Conservation (phyloP, 2,888 invertebrate genomes). For the Taphrorychus bicolor region DNA sequence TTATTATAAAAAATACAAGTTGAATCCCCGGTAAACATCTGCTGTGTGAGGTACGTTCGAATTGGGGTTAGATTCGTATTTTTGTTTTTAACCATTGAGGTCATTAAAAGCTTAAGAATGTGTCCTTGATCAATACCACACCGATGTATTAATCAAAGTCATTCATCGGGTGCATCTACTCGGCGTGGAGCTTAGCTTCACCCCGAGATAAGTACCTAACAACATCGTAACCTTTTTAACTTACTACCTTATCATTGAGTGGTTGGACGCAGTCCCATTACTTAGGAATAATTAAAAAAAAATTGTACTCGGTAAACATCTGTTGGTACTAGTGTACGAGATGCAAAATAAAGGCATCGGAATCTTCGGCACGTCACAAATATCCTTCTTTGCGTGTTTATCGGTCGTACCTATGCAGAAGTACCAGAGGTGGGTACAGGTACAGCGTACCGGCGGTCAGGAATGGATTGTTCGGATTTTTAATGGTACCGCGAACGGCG, state of each 20-base stretch:
- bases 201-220: constrained; percentile 3
- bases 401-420: constrained; percentile 26
- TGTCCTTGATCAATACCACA: neutral
- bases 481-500: constrained; percentile 14
- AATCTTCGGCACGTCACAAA: constrained; percentile 31
- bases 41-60: constrained; percentile 3
- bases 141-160: neutral
- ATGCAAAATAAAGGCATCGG: constrained; percentile 31
- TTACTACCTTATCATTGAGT: constrained; percentile 14
- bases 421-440: constrained; percentile 11
- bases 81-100: neutral
- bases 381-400: constrained; percentile 35
- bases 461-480: constrained; percentile 23
- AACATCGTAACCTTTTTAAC: constrained; percentile 7
- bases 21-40: constrained; percentile 28
- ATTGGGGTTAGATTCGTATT: neutral
- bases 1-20: constrained; percentile 22
- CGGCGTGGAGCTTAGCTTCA: constrained; percentile 5
- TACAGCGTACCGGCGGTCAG: constrained; percentile 17
- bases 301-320: constrained; percentile 26
- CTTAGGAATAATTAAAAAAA: constrained; percentile 21
- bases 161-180: constrained; percentile 3
- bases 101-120: neutral
- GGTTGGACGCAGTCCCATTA: constrained; percentile 18
- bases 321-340: constrained; percentile 23